Evolutionary conservation across 1,140 invertebrate genomes (phyloP).

Genomic region (Penaeus vannamei): DNA sequence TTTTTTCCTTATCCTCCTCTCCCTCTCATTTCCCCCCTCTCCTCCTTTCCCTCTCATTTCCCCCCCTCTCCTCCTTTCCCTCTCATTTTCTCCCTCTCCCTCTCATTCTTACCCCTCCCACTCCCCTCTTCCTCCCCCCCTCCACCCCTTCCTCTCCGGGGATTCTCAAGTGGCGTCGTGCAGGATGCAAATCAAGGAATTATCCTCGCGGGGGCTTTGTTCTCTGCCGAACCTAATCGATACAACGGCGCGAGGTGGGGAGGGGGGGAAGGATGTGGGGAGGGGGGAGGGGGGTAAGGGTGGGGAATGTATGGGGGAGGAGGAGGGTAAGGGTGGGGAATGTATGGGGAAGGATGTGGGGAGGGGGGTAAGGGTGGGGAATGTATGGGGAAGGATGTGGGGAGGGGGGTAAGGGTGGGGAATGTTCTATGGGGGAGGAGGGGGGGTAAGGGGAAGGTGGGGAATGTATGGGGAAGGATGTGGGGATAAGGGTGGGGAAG

Average conservation of each 20-base stretch:
- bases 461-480: neutral
- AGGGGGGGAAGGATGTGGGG: neutral
- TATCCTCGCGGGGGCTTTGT: slow-evolving; percentile 31
- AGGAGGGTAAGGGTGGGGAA: neutral
- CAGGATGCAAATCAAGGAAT: slow-evolving; percentile 41
- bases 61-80: no score
- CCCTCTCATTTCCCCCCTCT: no score
- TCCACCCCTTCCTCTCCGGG: neutral
- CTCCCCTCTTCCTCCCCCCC: neutral
- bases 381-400: neutral
- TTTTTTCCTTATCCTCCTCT: no score
- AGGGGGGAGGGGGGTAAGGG: neutral
- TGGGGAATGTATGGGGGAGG: no score
- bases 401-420: neutral
- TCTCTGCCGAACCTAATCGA: slow-evolving; percentile 24
- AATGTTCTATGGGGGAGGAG: neutral
- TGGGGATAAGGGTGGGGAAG: neutral
- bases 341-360: neutral
- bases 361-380: neutral
- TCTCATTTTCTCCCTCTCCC: no score
- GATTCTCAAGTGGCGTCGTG: slow-evolving; percentile 24
- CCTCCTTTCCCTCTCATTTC: no score
- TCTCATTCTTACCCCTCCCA: no score
- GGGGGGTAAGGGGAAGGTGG: neutral
- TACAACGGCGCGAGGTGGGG: neutral